Base-by-base conservation (phyloP, 2,888 invertebrate species). In the Rhamnusium bicolor region DNA sequence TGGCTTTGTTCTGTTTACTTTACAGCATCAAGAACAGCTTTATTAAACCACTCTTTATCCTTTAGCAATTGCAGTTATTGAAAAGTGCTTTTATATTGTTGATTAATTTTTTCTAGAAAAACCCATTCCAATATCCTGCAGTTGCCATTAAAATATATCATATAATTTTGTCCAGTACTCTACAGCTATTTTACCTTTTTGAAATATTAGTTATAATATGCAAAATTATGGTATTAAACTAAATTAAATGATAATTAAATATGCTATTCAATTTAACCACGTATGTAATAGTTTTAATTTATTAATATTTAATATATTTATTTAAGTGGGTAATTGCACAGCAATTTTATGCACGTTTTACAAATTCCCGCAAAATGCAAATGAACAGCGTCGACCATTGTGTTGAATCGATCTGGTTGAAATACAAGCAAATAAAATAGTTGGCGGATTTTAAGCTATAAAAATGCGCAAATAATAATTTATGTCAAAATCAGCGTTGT, bases 391-490 rank as follows among this genome's bases (percentile, higher is more conserved):
- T 1, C 10, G 49, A 29, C 16, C 32, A 40, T 62, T 53, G 49
- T 21, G 46, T 29, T 19, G 65, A 70, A 76, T 76, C 74, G 76
- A 76, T 74, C 60, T 51, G 21, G 53, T 32, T 62, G 69, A 72
- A 75, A 73, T 73, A 74, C 76, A 71, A 76, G 73, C 78, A 74
- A 79, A 80, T 75, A 79, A 79, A 79, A 77, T 78, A 72, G 76
- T 69, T 76, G 80, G 78, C 75, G 79, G 79, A 79, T 81, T 80
- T 77, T 78, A 68, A 71, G 71, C 77, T 72, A 71, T 73, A 81
- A 82, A 82, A 82, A 81, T 77, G 73, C 79, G 76, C 80, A 80
- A 82, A 84, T 81, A 79, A 79, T 84, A 84, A 84, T 83, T 84
- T 83, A 84, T 81, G 81, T 83, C 80, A 82, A 83, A 84, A 83